phyloP scores from a whole-genome alignment of 2,113 vertebrate species.

The Casuarius casuarius region DNA sequence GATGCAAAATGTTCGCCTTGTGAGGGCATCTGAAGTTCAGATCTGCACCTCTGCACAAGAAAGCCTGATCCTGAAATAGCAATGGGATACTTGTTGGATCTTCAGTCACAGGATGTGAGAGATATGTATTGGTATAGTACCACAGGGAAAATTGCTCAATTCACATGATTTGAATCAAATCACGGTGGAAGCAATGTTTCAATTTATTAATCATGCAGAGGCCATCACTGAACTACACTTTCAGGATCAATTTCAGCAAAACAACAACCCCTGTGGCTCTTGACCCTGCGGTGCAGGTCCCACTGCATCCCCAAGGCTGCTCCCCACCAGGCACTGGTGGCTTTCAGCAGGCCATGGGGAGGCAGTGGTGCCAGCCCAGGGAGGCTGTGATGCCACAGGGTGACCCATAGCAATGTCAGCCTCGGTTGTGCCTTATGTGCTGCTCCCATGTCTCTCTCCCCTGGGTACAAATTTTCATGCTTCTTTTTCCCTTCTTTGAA shows the following conservation, averaged over 20 bases:
- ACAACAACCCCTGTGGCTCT: not conserved
- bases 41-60: not conserved
- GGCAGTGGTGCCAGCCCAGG: rapidly evolving
- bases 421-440: not conserved
- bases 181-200: not conserved
- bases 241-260: not conserved
- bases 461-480: not conserved
- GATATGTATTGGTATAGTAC: not conserved
- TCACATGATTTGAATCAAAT: not conserved
- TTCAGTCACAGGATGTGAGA: not conserved
- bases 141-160: not conserved
- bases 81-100: not conserved
- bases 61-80: not conserved
- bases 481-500: not conserved
- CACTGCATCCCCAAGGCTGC: too few species aligned
- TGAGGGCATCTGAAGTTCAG: not conserved
- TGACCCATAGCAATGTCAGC: not conserved
- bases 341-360: not conserved
- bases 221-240: not conserved
- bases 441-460: not conserved
- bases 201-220: not conserved
- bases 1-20: not conserved
- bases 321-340: too few species aligned
- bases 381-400: rapidly evolving
- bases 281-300: too few species aligned